Conservation (phyloP, 2,113 vertebrate genomes). For the Erinaceus europaeus region DNA sequence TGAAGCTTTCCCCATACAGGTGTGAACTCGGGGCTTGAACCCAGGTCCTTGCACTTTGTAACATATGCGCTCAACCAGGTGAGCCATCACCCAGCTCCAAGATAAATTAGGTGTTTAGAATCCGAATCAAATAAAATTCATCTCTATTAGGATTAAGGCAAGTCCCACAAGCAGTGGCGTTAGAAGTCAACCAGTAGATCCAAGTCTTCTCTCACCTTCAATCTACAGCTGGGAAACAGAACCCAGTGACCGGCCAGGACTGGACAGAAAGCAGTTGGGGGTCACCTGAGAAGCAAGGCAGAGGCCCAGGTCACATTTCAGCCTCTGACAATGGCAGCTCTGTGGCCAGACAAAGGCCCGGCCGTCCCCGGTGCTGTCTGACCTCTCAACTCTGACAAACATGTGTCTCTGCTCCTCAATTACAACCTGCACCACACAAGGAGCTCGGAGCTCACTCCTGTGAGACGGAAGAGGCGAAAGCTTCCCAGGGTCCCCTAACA, state of each 20-base stretch:
- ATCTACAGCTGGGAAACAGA: constrained; percentile 61
- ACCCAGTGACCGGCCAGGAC: constrained; percentile 60
- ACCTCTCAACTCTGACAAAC: constrained; percentile 65
- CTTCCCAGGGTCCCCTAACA: constrained; percentile 52
- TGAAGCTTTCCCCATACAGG: too few species aligned
- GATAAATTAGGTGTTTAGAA: too few species aligned
- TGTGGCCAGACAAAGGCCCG: constrained; percentile 56
- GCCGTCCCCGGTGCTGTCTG: constrained; percentile 49
- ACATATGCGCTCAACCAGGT: too few species aligned
- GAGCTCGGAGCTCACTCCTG: constrained; percentile 46
- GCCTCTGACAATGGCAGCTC: too few species aligned
- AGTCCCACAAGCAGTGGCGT: background rate
- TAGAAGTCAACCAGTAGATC: background rate
- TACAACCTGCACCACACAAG: constrained; percentile 44
- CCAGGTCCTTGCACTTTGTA: too few species aligned
- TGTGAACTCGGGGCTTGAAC: too few species aligned
- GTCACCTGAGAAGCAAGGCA: too few species aligned
- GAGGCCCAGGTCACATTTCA: too few species aligned
- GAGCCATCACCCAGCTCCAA: too few species aligned
- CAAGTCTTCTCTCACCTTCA: constrained; percentile 58
- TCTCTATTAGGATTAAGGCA: too few species aligned
- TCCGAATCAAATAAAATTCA: too few species aligned
- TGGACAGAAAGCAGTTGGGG: too few species aligned
- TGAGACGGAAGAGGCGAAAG: constrained; percentile 57
- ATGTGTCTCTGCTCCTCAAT: constrained; percentile 66